These are phyloP conservation scores for Cinclus mexicanus DNA, from an alignment of 2,113 vertebrate genomes.

Conservation along the genomic window DNA sequence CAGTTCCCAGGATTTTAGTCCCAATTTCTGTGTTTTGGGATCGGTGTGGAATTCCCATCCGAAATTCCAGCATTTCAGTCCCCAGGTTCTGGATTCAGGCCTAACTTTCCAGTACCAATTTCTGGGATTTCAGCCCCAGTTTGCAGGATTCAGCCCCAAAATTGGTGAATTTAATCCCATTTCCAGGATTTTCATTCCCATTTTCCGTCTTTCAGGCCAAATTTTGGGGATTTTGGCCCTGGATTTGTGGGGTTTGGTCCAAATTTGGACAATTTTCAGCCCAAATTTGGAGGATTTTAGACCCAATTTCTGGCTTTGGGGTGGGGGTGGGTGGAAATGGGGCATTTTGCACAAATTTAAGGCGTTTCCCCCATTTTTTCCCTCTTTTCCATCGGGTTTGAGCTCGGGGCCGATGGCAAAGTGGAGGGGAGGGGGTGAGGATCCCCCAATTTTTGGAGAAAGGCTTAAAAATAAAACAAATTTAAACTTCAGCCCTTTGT, in stretches of 20 bases:
- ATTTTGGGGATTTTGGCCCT: not conserved
- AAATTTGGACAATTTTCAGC: not conserved
- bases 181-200: not conserved
- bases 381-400: not conserved
- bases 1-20: not conserved
- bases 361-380: not conserved
- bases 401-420: not conserved
- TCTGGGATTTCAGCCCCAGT: not conserved
- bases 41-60: not conserved
- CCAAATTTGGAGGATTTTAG: fast-evolving
- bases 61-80: fast-evolving
- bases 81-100: not conserved
- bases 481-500: not conserved
- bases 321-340: not conserved
- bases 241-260: not conserved
- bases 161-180: not conserved
- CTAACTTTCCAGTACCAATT: not conserved
- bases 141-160: not conserved
- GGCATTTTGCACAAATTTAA: not conserved
- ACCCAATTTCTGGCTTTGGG: not conserved
- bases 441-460: not conserved
- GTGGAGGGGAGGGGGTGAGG: too few relatives aligned
- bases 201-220: too few relatives aligned
- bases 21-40: fast-evolving
- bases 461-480: not conserved